Evolutionary conservation across 92 coral and sea anemone species (phyloP).

Genomic region (Isaurus tuberculatus): DNA sequence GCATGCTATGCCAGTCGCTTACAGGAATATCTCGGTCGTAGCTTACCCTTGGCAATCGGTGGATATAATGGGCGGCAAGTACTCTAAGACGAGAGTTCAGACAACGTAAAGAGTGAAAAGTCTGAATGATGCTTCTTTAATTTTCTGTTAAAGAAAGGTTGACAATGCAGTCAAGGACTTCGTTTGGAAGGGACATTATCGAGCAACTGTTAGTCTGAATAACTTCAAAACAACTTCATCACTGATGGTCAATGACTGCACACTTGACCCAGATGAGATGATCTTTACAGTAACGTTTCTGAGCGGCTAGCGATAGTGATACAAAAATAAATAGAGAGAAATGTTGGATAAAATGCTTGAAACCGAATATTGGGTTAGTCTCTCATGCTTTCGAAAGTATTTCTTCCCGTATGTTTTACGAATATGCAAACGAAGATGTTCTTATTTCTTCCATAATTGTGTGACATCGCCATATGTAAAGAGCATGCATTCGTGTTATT

Average conservation of each 20-base stretch:
- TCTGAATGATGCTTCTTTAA: constrained; percentile 19
- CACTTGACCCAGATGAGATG: constrained; percentile 31
- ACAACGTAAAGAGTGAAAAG: constrained; percentile 14
- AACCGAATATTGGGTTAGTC: constrained; percentile 29
- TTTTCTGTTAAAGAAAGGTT: constrained; percentile 15
- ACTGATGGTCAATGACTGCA: constrained; percentile 24
- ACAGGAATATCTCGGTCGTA: background rate
- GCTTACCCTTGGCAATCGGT: background rate
- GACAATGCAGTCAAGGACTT: constrained; percentile 12
- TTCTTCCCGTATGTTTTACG: constrained; percentile 25
- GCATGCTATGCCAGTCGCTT: constrained; percentile 27
- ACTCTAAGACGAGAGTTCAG: constrained; percentile 8
- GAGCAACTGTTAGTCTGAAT: background rate
- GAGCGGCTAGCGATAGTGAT: background rate
- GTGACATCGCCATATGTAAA: constrained; percentile 32
- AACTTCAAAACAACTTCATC: constrained; percentile 20
- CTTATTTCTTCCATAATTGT: constrained; percentile 26
- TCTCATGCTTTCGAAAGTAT: constrained; percentile 31
- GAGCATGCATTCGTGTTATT: constrained; percentile 22
- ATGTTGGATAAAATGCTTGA: constrained; percentile 27
- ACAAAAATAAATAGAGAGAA: constrained; percentile 14
- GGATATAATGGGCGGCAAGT: constrained; percentile 6
- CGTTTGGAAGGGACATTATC: constrained; percentile 23
- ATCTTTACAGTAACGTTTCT: constrained; percentile 21
- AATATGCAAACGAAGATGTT: constrained; percentile 21